phyloP scores from a whole-genome alignment of 2,888 invertebrate species.

The Ormyrus nitidulus region DNA sequence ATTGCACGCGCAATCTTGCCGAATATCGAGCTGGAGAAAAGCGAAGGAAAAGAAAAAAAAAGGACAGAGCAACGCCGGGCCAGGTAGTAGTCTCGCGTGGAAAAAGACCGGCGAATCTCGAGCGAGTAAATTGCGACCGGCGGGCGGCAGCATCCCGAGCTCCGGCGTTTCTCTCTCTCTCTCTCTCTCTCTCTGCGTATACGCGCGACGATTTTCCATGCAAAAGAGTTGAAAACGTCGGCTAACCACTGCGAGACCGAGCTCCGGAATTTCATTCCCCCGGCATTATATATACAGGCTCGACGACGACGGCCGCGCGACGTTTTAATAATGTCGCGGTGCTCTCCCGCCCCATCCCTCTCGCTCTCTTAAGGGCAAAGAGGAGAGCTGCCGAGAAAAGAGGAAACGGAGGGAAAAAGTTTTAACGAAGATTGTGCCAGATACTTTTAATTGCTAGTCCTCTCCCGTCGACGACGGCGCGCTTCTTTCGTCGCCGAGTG shows the following conservation, averaged over 20 bases:
- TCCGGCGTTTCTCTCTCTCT: conserved; percentile 16
- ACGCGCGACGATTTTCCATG: conserved; percentile 66
- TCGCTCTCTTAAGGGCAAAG: conserved; percentile 55
- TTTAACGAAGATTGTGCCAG: conserved; percentile 74
- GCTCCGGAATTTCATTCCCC: too few relatives aligned
- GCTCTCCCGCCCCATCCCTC: conserved; percentile 31
- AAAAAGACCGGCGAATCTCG: too few relatives aligned
- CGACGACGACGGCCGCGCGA: conserved; percentile 63
- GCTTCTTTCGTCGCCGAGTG: neutral
- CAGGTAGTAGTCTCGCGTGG: too few relatives aligned
- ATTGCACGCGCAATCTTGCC: too few relatives aligned
- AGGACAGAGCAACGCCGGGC: too few relatives aligned
- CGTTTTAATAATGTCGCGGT: conserved; percentile 70
- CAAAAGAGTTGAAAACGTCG: conserved; percentile 69
- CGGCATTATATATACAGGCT: conserved; percentile 1
- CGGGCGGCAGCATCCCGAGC: too few relatives aligned
- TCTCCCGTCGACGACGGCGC: conserved; percentile 55
- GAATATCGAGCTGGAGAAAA: too few relatives aligned
- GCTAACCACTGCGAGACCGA: conserved; percentile 2
- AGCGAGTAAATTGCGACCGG: too few relatives aligned
- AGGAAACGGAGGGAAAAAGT: conserved; percentile 65
- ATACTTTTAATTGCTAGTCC: conserved; percentile 75
- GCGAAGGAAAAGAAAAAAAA: too few relatives aligned
- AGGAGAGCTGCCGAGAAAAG: conserved; percentile 25
- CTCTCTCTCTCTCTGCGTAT: conserved; percentile 9